Evolutionary conservation across 1,140 invertebrate species (phyloP).

Genomic region (Potamilus streckersoni): DNA sequence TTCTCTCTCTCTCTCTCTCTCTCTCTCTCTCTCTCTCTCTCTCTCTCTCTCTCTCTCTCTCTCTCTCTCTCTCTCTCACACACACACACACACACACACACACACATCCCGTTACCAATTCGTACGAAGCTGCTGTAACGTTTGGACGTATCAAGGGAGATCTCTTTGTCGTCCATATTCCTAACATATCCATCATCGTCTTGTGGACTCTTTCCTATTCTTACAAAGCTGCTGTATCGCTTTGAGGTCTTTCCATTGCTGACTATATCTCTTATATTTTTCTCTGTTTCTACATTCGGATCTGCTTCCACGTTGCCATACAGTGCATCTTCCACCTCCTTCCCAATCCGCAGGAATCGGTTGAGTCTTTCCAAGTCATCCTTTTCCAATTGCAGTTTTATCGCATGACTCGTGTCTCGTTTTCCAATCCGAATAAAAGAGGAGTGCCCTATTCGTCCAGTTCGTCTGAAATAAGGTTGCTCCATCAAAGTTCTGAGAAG

Average conservation of each 20-base stretch:
- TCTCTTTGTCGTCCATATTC: not conserved
- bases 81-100: no score
- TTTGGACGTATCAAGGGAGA: not conserved
- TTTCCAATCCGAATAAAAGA: slow-evolving; percentile 29
- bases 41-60: no score
- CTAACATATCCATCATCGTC: not conserved
- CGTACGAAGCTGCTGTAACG: slow-evolving; percentile 21
- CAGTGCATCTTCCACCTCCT: slow-evolving; percentile 2
- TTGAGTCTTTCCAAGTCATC: not conserved
- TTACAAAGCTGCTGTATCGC: no score
- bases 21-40: no score
- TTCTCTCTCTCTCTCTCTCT: no score
- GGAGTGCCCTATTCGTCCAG: slow-evolving; percentile 26
- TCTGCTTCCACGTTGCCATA: not conserved
- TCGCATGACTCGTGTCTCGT: slow-evolving; percentile 24
- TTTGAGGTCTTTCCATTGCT: no score
- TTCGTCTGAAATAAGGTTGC: slow-evolving; percentile 17
- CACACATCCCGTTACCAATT: slow-evolving; percentile 11
- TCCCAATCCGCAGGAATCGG: slow-evolving; percentile 13
- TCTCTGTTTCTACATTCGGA: not conserved
- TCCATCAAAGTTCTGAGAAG: not conserved
- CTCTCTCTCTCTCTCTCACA: no score
- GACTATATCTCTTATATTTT: not conserved
- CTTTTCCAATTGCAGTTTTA: not conserved
- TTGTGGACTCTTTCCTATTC: not conserved